A percentile compares a stretch with the other conserved stretches of the same genome.
phyloP scores from a whole-genome alignment of 1,140 invertebrate genomes.

The Drosophila triauraria region DNA sequence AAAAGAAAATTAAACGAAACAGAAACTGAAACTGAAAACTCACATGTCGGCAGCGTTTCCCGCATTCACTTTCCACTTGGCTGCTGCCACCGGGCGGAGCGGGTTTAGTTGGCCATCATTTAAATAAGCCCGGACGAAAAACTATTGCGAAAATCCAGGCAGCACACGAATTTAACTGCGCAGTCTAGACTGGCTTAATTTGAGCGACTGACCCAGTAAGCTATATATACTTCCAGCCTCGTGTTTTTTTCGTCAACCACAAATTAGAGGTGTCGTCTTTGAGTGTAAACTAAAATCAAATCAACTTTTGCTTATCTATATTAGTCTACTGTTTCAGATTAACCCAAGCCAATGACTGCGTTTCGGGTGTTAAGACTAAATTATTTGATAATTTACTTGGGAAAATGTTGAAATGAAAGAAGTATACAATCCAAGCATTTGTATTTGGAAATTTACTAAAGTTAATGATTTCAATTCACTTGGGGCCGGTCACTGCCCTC shows the following conservation, averaged over 20 bases:
- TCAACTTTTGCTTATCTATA: not conserved
- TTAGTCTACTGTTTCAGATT: not conserved
- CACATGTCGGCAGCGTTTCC: constrained; percentile 74
- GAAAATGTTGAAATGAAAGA: not conserved
- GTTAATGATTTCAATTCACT: no score
- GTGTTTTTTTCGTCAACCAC: constrained; percentile 27
- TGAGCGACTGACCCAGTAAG: constrained; percentile 61
- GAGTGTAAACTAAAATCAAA: not conserved
- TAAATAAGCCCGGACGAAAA: constrained; percentile 68
- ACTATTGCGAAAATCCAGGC: constrained; percentile 61
- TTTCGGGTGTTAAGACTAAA: not conserved
- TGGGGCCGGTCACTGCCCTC: no score
- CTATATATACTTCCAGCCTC: constrained; percentile 41
- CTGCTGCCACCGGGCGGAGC: constrained; percentile 45
- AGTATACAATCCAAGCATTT: no score
- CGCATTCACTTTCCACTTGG: constrained; percentile 83
- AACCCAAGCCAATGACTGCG: not conserved
- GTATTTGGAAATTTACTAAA: no score
- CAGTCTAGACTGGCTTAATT: constrained; percentile 17
- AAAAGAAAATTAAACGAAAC: constrained; percentile 50
- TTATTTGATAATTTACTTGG: not conserved
- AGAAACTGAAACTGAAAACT: constrained; percentile 67
- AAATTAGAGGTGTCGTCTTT: constrained; percentile 27
- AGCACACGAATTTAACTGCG: constrained; percentile 19
- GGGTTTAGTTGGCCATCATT: constrained; percentile 69